Base-by-base conservation (phyloP, 2,888 invertebrate species). In the Pegoplata infirma region DNA sequence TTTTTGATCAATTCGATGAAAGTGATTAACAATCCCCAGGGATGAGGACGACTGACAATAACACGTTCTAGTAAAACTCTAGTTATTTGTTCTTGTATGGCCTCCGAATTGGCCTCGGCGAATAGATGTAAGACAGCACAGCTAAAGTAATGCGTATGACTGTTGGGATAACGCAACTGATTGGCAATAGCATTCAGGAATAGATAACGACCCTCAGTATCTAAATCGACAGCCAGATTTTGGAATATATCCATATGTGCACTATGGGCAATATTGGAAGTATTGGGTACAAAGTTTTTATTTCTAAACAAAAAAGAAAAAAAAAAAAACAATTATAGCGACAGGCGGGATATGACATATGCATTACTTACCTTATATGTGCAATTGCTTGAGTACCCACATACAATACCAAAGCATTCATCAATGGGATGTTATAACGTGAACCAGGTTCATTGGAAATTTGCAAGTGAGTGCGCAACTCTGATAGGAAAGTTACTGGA, bases 231-330 rank as follows among this genome's bases (percentile, higher is more conserved):
- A 0, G 98, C 98, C 83, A 99, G 92, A 91, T 98, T 99, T 91
- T 99, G 99, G 92, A 99, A 99, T 83, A 99, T 99, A 89, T 99
- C 99, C 98, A 99, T 99, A 89, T 98, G 99, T 0, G 99, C 96
- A 32, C 98, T 98, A 89, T 99, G 98, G 1, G 98, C 97, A 81
- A 99, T 98, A n/a, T 98, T 98, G 51, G 97, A 94, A 94, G 98
- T 98, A 87, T 95, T 98, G 0, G 98, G 98, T 1, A 96, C 95
- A 84, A 95, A 94, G 55, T 96, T 95, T 90, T 98, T 98, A 84
- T 93, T 93, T 78, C 98, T 93, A 49, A 44, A 23, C 19, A 49
- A 61, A 76, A 17, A 28, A 25, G 36, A 32, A 12, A 2, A 61
- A 16, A 5, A 32, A 17, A 19, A 51, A 25, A 7, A 16, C 8